A percentile compares a stretch with the other conserved stretches of the same genome.
phyloP scores from a whole-genome alignment of 2,888 invertebrate species.

The Rosalia funebris region DNA sequence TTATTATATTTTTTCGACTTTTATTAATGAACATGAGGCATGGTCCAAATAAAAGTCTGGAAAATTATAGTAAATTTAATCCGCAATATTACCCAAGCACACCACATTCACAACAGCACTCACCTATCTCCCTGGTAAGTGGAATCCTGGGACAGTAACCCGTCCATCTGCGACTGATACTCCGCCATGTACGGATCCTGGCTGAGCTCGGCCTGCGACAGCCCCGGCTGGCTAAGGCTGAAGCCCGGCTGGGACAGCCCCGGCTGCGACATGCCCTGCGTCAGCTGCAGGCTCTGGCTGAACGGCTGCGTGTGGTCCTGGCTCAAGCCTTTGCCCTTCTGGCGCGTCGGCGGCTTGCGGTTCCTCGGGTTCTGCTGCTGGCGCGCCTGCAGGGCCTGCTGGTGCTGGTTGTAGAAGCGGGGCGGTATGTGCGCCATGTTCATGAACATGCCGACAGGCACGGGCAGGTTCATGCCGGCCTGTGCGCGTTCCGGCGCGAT shows the following conservation, averaged over 20 bases:
- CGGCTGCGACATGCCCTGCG: slow-evolving; percentile 77
- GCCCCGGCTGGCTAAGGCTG: slow-evolving; percentile 74
- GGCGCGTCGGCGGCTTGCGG: slow-evolving; percentile 40
- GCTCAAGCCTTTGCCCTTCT: slow-evolving; percentile 49
- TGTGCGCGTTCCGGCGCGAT: slow-evolving; percentile 87
- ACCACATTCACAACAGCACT: slow-evolving; percentile 11
- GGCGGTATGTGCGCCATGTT: slow-evolving; percentile 85
- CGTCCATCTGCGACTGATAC: slow-evolving; percentile 94
- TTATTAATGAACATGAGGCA: too few relatives aligned
- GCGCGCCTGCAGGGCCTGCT: slow-evolving; percentile 72
- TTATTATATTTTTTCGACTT: too few relatives aligned
- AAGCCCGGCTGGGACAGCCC: slow-evolving; percentile 77
- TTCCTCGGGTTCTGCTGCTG: slow-evolving; percentile 60
- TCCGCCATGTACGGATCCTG: slow-evolving; percentile 88
- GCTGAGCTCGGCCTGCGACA: slow-evolving; percentile 78
- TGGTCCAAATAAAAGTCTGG: too few relatives aligned
- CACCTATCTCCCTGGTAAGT: slow-evolving; percentile 67
- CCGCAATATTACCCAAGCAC: too few relatives aligned
- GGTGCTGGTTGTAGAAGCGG: slow-evolving; percentile 79
- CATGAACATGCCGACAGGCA: slow-evolving; percentile 94
- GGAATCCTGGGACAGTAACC: slow-evolving; percentile 87
- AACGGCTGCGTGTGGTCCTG: slow-evolving; percentile 65
- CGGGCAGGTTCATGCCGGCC: slow-evolving; percentile 84
- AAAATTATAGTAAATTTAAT: too few relatives aligned
- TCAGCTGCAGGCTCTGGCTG: slow-evolving; percentile 76